A percentile compares a stretch with the other conserved stretches of the same genome.
Conservation (phyloP, 2,888 invertebrate species). For the Ceriagrion tenellum region DNA sequence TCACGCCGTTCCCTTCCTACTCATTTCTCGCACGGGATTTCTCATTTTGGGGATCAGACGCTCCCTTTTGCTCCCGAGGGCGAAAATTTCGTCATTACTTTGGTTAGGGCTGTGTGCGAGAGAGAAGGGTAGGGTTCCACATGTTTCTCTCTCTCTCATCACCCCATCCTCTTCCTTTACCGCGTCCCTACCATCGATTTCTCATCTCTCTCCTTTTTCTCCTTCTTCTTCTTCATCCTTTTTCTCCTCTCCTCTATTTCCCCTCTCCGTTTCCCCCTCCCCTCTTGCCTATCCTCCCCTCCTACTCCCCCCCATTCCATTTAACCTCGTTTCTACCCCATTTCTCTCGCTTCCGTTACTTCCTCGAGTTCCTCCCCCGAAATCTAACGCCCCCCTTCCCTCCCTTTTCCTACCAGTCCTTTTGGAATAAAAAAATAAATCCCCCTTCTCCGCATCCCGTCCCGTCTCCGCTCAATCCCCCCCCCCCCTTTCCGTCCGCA, state of each 20-base stretch:
- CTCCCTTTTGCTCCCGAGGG: neutral
- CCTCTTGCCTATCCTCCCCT: neutral
- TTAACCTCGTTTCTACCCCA: conserved; percentile 61
- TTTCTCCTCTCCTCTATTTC: no score
- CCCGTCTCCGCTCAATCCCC: neutral
- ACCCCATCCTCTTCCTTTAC: neutral
- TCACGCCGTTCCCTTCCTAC: neutral
- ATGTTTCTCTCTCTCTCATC: neutral
- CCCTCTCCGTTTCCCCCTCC: neutral
- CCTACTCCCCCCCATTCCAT: neutral
- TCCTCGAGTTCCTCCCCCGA: neutral
- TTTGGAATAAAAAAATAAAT: no score
- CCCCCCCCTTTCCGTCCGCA: neutral
- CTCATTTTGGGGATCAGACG: conserved; percentile 53
- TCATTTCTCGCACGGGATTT: conserved; percentile 23
- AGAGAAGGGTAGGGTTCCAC: neutral
- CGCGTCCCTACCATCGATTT: neutral
- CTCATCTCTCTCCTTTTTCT: no score
- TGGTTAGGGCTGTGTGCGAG: neutral
- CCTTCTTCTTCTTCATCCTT: neutral
- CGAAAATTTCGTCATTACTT: conserved; percentile 22
- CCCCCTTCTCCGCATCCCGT: neutral
- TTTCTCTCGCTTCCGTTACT: conserved; percentile 44
- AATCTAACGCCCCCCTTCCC: neutral
- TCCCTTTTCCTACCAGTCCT: neutral